phyloP scores from a whole-genome alignment of 2,113 vertebrate genomes.

The Otis tarda region DNA sequence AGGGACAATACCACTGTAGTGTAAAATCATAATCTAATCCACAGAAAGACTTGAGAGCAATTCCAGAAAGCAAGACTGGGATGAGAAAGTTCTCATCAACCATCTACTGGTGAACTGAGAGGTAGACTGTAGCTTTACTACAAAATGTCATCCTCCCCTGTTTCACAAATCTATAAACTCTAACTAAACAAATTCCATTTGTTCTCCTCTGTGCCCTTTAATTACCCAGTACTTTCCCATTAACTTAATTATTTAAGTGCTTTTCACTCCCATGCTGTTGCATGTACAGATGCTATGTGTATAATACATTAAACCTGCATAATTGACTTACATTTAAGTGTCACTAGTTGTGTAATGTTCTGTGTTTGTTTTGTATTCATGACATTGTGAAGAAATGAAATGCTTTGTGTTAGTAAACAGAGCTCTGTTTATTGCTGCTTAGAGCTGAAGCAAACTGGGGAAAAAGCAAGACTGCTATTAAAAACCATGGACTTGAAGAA shows the following conservation, averaged over 20 bases:
- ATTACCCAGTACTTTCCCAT: constrained; percentile 18
- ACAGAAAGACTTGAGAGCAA: background rate
- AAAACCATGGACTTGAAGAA: background rate
- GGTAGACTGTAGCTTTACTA: background rate
- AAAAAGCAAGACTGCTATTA: background rate
- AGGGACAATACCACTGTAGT: background rate
- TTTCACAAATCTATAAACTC: background rate
- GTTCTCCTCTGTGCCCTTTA: constrained; percentile 32
- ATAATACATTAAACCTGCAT: constrained; percentile 56
- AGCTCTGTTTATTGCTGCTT: constrained; percentile 22
- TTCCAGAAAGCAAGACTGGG: background rate
- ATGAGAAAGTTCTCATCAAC: background rate
- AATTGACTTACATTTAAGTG: constrained; percentile 52
- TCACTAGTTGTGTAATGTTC: constrained; percentile 61
- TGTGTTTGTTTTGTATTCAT: constrained; percentile 30
- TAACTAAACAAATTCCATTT: background rate
- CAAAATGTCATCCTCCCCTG: background rate
- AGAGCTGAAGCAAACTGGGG: background rate
- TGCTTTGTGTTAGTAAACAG: constrained; percentile 48
- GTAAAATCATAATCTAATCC: background rate
- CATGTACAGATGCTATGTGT: constrained; percentile 48
- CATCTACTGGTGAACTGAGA: background rate
- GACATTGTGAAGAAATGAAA: constrained; percentile 42
- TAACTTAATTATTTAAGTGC: constrained; percentile 58
- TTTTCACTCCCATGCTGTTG: background rate